Conservation (phyloP, 2,113 vertebrate species). For the Clarias magur region DNA sequence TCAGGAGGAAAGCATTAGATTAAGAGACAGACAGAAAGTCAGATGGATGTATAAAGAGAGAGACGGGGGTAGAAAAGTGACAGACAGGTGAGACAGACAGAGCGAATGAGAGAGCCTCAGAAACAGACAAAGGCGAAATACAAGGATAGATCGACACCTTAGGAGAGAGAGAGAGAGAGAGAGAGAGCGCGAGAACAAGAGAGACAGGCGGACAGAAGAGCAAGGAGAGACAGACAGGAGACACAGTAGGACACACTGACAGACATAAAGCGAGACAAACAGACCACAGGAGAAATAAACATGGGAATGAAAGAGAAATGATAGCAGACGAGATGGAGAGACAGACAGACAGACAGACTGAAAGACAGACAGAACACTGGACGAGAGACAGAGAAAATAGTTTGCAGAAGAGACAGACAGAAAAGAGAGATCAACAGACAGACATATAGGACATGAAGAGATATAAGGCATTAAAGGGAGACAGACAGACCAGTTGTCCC, state of each 20-base stretch:
- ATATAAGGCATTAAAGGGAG: neutral
- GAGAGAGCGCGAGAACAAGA: neutral
- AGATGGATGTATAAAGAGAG: neutral
- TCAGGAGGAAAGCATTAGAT: constrained; percentile 4
- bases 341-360: too few species aligned
- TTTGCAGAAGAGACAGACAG: neutral
- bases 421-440: neutral
- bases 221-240: too few species aligned
- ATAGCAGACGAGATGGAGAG: neutral
- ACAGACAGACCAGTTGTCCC: neutral
- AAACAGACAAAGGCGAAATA: neutral
- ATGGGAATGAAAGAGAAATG: too few species aligned
- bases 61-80: neutral
- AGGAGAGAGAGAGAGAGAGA: neutral
- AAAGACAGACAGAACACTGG: neutral
- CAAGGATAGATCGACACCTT: too few species aligned
- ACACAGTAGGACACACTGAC: neutral
- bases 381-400: too few species aligned
- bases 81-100: neutral
- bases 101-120: too few species aligned
- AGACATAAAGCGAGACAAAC: neutral
- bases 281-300: too few species aligned
- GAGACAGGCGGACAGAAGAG: neutral
- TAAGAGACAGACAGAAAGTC: neutral
- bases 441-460: neutral